Evolutionary conservation across 53 echinoderm and acorn worm genomes (phyloP), one percentile per base, ranked within the genome.

Genomic region (Echinarachnius parma): DNA sequence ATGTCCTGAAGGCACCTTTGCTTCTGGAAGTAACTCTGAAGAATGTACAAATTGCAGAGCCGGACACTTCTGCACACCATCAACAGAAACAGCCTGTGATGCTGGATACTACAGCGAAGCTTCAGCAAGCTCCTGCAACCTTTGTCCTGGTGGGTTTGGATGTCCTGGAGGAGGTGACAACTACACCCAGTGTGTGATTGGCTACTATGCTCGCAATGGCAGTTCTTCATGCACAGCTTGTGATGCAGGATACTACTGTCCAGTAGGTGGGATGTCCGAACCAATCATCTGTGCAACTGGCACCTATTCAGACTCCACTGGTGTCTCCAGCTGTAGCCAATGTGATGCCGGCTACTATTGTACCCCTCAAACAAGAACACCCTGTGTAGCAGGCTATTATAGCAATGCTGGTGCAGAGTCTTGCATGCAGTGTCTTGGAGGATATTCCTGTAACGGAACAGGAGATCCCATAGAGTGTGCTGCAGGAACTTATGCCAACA

Each of bases 351-450:
- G 89, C 14, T 61, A 76, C 66, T 95, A 81, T 39, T 95, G 95
- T 53, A 91, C 82, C 4, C 32, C 81, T 7, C 66, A 64, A 24
- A 19, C 75, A 3, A 14, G 78, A 53, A 81, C 72, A 15, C 22
- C 86, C 0, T 95, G 95, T 63, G 47, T 53, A 18, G 22, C 77
- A 15, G 90, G 95, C 32, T 76, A 64, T 70, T 90, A 84, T 61
- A 95, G 95, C 50, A 64, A 60, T 35, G 79, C 63, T 11, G 90
- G 81, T 26, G 80, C 83, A 31, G 66, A 46, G 4, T 60, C 68
- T 19, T 95, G 95, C 47, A 59, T 75, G 31, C 78, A 69, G 21
- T 94, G 94, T 72, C 94, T 78, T 18, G 90, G 81, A 28, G 94
- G 94, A 31, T 86, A 83, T 39, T 48, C 68, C 59, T 94, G 94